These are phyloP conservation scores for Limnothrissa miodon DNA, from an alignment of 2,113 vertebrate species.

Conservation along the genomic window DNA sequence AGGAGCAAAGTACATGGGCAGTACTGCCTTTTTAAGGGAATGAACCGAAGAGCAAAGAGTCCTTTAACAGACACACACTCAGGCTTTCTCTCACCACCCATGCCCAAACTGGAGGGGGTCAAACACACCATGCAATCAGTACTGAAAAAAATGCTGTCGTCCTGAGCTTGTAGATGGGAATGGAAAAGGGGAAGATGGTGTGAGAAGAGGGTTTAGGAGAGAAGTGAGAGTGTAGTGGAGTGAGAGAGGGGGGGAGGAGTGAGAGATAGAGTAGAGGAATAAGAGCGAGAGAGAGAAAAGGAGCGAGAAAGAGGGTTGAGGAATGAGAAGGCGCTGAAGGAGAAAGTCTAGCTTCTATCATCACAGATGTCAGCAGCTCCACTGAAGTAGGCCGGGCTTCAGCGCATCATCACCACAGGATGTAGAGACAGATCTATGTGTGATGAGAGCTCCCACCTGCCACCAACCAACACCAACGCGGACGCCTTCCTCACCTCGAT, in stretches of 20 bases:
- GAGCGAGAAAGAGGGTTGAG: conserved; percentile 38
- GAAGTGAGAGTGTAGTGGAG: conserved; percentile 33
- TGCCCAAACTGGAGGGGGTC: conserved; percentile 75
- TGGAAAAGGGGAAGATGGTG: conserved; percentile 31
- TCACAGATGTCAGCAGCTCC: conserved; percentile 86
- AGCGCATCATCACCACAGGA: conserved; percentile 68
- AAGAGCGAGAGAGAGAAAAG: conserved; percentile 39
- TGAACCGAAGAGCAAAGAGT: conserved; percentile 18
- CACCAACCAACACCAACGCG: conserved; percentile 38
- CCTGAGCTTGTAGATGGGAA: conserved; percentile 79
- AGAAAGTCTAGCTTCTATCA: conserved; percentile 73
- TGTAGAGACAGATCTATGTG: conserved; percentile 22
- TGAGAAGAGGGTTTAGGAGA: conserved; percentile 46
- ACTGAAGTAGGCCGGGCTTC: conserved; percentile 81
- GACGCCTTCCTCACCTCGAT: background rate
- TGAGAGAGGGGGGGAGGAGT: conserved; percentile 13
- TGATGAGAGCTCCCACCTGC: conserved; percentile 34
- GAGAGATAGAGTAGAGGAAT: conserved; percentile 38
- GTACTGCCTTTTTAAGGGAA: background rate
- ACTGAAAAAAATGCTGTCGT: conserved; percentile 79
- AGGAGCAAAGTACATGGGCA: background rate
- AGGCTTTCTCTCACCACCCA: conserved; percentile 90
- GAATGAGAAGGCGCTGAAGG: conserved; percentile 22
- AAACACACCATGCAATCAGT: conserved; percentile 91
- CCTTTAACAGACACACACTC: conserved; percentile 30